Evolutionary conservation across 2,113 vertebrate species (phyloP).

Genomic region (Platycercus adscitus): DNA sequence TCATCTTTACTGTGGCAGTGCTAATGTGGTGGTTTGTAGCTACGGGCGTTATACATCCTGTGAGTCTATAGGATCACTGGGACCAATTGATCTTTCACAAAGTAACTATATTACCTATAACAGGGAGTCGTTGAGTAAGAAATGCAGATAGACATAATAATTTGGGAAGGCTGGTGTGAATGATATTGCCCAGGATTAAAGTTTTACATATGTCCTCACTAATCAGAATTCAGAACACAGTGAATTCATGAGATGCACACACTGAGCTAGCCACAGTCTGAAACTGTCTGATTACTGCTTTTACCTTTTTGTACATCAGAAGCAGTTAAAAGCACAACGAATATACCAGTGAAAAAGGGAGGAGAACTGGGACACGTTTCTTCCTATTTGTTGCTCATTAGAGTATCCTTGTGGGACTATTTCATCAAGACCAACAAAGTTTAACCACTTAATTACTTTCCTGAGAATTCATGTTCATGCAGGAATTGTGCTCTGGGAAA

Average conservation of each 20-base stretch:
- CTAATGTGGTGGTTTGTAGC: neutral
- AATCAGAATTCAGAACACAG: neutral
- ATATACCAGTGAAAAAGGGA: neutral
- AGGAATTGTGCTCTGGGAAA: neutral
- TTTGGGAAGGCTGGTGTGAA: neutral
- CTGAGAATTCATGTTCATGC: neutral
- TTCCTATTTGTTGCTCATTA: neutral
- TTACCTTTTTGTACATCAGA: neutral
- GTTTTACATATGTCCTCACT: neutral
- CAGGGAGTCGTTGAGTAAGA: neutral
- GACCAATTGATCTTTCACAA: neutral
- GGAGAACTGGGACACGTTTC: neutral
- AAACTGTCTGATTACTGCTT: neutral
- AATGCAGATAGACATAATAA: neutral
- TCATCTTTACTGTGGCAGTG: neutral
- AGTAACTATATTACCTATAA: neutral
- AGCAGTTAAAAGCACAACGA: neutral
- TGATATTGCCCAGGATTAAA: neutral
- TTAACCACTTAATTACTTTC: neutral
- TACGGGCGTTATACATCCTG: neutral
- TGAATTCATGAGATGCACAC: neutral
- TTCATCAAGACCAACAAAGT: neutral
- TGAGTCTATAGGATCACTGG: neutral
- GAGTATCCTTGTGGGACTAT: neutral
- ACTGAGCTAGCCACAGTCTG: rapidly evolving